Conservation (phyloP, 2,113 vertebrate species). For the Pterocles gutturalis region DNA sequence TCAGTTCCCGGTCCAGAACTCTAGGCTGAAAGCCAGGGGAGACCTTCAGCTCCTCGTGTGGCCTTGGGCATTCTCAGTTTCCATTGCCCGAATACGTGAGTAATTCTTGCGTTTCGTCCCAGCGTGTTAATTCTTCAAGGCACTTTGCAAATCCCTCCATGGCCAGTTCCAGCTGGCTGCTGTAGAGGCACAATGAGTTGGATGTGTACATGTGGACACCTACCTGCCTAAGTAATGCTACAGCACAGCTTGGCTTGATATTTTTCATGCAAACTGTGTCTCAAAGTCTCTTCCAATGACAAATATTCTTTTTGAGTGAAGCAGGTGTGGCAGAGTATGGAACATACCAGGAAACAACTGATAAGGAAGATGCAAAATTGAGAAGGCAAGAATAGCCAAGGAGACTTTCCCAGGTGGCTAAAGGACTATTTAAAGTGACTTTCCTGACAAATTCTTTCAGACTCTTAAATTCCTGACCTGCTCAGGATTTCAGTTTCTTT, state of each 20-base stretch:
- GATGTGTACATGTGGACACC: not conserved
- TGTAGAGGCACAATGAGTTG: not conserved
- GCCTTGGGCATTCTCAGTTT: not conserved
- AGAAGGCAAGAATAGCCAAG: not conserved
- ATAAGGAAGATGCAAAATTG: not conserved
- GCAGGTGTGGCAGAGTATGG: not conserved
- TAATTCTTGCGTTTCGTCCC: not conserved
- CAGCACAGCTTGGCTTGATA: not conserved
- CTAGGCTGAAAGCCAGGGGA: not conserved
- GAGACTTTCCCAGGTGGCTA: not conserved
- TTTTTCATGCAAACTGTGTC: not conserved
- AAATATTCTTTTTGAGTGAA: not conserved
- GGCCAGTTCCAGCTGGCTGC: slow-evolving; percentile 17
- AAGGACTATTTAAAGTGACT: not conserved
- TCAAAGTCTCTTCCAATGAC: not conserved
- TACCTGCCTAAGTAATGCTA: not conserved
- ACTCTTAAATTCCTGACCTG: not conserved
- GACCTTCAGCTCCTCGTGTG: not conserved
- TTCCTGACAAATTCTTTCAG: not conserved
- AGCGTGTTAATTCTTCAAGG: slow-evolving; percentile 33
- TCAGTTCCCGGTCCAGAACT: not conserved
- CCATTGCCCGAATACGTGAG: not conserved
- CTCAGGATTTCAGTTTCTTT: not conserved
- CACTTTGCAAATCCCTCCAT: slow-evolving; percentile 23
- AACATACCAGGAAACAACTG: not conserved